Base-by-base conservation (phyloP, 2,888 invertebrate species). In the Mystacides longicornis region DNA sequence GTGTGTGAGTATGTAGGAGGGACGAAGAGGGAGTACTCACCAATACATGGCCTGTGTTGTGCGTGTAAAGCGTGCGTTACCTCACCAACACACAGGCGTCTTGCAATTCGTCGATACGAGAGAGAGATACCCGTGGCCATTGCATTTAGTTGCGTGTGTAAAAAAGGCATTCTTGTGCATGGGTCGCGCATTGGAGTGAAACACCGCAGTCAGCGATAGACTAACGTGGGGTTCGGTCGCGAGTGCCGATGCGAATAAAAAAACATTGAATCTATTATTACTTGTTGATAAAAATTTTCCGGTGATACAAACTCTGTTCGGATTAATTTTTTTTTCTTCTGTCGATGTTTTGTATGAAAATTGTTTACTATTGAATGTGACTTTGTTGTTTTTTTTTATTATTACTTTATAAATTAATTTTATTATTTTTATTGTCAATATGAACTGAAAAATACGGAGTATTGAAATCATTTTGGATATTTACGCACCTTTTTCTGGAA, bases 221-320 rank as follows among this genome's bases (percentile, higher is more conserved):
- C 66, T 68, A 64, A 67, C 64, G 67, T 64, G 65, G 67, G 65
- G 67, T 67, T 64, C 70, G 75, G 75, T 74, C 74, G 74, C 23
- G 27, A 11, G n/a, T n/a, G n/a, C n/a, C n/a, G 11, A 16, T 37
- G 37, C 16, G 5, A 49, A 18, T 49, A 33, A 31, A 33, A 37
- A 3, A 7, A 27, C 5, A 27, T 27, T 27, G 7, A 27, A 7
- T 7, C 27, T 27, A 11, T 27, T 37, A 14, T 4, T 14, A 37
- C 37, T 37, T 37, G 37, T 37, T 37, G 37, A 37, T 14, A 37
- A 37, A 27, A 37, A 37, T 37, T 37, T 37, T 16, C 37, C 37
- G 37, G 37, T 37, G 21, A 19, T 7, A n/a, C n/a, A n/a, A n/a
- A n/a, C n/a, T n/a, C n/a, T n/a, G n/a, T n/a, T n/a, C n/a, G n/a